Percentiles rank a stretch among this genome's conserved stretches.
Conservation (phyloP, 2,113 vertebrate species). For the Oreocharis arfaki region DNA sequence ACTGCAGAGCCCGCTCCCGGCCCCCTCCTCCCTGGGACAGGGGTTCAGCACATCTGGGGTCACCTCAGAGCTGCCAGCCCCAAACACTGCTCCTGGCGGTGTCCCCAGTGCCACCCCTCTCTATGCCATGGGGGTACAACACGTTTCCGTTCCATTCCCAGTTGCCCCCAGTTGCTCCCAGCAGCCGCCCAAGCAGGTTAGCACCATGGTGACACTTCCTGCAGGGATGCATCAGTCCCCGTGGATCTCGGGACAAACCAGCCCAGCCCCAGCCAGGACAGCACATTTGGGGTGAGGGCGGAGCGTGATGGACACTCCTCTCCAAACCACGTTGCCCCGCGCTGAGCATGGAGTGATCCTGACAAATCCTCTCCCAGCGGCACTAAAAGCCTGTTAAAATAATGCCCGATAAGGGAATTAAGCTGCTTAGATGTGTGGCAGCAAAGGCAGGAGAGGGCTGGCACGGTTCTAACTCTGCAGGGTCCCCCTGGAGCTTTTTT, state of each 20-base stretch:
- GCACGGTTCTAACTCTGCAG: background rate
- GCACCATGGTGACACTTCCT: background rate
- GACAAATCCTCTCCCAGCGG: background rate
- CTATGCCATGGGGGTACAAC: too few relatives aligned
- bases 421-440: background rate
- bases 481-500: background rate
- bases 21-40: background rate
- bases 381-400: background rate
- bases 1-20: background rate
- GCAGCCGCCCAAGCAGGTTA: background rate
- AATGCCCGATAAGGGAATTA: background rate
- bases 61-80: background rate
- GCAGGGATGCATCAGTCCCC: background rate
- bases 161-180: background rate
- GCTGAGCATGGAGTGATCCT: background rate
- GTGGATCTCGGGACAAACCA: background rate
- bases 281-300: background rate
- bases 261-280: background rate
- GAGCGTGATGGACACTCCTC: background rate
- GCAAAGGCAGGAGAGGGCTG: background rate
- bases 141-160: background rate
- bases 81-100: background rate
- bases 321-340: background rate
- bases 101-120: background rate
- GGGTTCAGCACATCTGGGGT: background rate